Percentiles rank a stretch among this genome's conserved stretches.
phyloP scores from a whole-genome alignment of 2,797 vertebrate genomes.

The Lepilemur ruficaudatus region DNA sequence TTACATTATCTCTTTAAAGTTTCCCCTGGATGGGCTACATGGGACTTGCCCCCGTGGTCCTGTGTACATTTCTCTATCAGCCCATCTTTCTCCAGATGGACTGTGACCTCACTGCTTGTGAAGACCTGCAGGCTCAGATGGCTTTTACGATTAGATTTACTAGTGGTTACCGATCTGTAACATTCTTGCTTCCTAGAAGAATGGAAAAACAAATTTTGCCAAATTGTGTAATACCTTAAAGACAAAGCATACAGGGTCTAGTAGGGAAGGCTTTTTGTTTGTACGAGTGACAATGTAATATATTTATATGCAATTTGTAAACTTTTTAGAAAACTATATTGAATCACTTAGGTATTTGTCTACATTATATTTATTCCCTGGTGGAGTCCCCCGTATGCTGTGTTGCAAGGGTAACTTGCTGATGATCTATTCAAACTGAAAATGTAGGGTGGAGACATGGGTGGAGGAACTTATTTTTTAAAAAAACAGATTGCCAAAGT shows the following conservation, averaged over 20 bases:
- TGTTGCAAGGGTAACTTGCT: neutral
- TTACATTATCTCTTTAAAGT: slow-evolving; percentile 72
- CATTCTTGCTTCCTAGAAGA: slow-evolving; percentile 50
- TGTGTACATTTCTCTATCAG: slow-evolving; percentile 74
- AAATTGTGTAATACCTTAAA: slow-evolving; percentile 51
- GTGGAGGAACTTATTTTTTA: neutral
- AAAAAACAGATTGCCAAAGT: neutral
- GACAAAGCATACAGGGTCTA: neutral
- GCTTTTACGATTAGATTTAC: slow-evolving; percentile 73
- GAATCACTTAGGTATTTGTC: neutral
- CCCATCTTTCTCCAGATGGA: slow-evolving; percentile 76
- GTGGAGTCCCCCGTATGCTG: neutral
- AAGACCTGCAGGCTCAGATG: slow-evolving; percentile 71
- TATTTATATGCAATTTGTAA: neutral
- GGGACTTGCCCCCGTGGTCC: slow-evolving; percentile 69
- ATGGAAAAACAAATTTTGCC: slow-evolving; percentile 17
- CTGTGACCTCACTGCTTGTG: slow-evolving; percentile 77
- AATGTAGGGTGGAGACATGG: neutral
- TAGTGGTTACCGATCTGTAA: slow-evolving; percentile 62
- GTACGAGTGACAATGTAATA: neutral
- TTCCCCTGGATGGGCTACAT: slow-evolving; percentile 71
- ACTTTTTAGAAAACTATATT: neutral
- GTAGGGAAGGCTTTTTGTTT: neutral
- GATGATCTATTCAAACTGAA: neutral
- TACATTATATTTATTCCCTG: neutral